Conservation (phyloP, 2,797 vertebrate genomes). For the Amblyopsis hoosieri region DNA sequence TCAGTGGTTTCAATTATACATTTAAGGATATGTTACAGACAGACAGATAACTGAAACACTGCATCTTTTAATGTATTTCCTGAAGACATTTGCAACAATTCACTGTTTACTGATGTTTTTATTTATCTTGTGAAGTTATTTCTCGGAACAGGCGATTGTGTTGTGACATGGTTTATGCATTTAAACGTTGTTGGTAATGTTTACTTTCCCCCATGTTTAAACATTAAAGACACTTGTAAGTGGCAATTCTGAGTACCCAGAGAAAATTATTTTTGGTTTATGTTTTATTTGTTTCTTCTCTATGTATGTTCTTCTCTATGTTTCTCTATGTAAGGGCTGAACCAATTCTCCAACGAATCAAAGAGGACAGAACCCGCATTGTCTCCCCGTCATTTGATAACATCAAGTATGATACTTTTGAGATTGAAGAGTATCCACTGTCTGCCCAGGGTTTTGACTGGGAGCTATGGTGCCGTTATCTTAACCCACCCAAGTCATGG, state of each 20-base stretch:
- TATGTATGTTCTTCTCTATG: constrained; percentile 23
- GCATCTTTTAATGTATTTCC: neutral
- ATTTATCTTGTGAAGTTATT: neutral
- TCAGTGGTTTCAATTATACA: neutral
- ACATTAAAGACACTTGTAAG: neutral
- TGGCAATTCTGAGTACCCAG: neutral
- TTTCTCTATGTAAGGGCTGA: constrained; percentile 80
- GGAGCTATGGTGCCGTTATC: constrained; percentile 89
- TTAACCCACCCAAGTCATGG: constrained; percentile 90
- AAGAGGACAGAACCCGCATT: constrained; percentile 85
- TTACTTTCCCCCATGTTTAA: constrained; percentile 4
- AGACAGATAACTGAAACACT: neutral
- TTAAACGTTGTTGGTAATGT: neutral
- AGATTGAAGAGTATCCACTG: constrained; percentile 88
- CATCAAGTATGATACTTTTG: constrained; percentile 90
- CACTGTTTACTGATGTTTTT: neutral
- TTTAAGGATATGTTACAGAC: neutral
- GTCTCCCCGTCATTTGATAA: constrained; percentile 91
- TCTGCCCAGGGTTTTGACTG: constrained; percentile 90
- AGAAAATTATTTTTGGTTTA: neutral
- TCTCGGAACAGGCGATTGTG: neutral
- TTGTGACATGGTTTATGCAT: neutral
- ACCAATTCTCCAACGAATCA: constrained; percentile 85
- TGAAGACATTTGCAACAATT: constrained; percentile 2
- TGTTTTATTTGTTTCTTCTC: neutral